Evolutionary conservation across 1,140 invertebrate genomes (phyloP).

Genomic region (Ridgeia piscesae): DNA sequence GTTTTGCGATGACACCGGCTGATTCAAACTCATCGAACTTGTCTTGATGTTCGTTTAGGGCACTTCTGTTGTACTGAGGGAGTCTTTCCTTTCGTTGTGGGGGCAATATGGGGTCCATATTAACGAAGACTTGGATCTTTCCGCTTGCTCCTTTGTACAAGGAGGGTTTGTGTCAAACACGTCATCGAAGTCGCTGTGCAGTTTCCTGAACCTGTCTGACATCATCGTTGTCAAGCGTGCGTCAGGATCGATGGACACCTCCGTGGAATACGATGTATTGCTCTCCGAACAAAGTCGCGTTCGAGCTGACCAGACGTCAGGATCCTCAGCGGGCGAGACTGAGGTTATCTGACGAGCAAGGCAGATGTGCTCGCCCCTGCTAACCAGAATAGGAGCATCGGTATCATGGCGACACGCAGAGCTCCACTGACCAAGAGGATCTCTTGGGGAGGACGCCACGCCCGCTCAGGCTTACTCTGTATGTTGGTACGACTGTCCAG

Average conservation of each 20-base stretch:
- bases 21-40: slow-evolving; percentile 33
- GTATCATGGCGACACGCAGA: neutral
- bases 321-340: neutral
- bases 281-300: neutral
- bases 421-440: slow-evolving; percentile 2
- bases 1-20: slow-evolving; percentile 30
- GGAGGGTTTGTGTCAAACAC: neutral
- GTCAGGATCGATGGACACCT: neutral
- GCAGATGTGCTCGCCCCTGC: neutral
- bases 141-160: slow-evolving; percentile 17
- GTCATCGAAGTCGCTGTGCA: neutral
- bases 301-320: neutral
- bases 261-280: neutral
- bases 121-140: slow-evolving; percentile 7
- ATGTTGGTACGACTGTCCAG: neutral
- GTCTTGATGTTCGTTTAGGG: slow-evolving; percentile 23
- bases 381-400: neutral
- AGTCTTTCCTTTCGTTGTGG: slow-evolving; percentile 25
- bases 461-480: neutral
- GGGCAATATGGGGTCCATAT: slow-evolving; percentile 16
- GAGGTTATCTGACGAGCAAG: neutral
- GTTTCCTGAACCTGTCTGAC: neutral
- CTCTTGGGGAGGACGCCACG: neutral
- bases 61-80: slow-evolving; percentile 31
- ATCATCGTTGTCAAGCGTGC: too few species aligned